Evolutionary conservation across 2,113 vertebrate species (phyloP), one percentile per base, ranked within the genome.

Genomic region (Sapajus apella): DNA sequence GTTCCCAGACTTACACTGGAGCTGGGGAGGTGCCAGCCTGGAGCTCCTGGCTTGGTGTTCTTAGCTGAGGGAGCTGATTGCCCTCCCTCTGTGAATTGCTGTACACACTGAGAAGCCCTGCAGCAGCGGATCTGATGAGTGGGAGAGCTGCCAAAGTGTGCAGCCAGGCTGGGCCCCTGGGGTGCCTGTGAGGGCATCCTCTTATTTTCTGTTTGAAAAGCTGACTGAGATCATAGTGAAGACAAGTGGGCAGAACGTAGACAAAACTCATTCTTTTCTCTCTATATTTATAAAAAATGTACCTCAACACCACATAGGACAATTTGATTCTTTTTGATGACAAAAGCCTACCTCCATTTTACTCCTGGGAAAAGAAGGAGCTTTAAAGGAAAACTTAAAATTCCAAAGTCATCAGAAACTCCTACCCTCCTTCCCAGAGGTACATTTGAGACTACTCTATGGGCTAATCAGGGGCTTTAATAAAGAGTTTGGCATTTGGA

Each of bases 81-180:
- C 87, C 70, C 92, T 81, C 93, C 84, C 30, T 35, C 90, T 94
- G 96, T 92, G 97, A 97, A 91, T 97, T 90, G 55, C 92, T 96
- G 81, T 95, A 52, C 95, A 90, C 66, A 86, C 87, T 55, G 91
- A 84, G 95, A 90, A 93, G 47, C 82, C 86, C 68, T 0, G 9
- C 18, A 66, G 93, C 66, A 45, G 82, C 23, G 1, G 23, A 30
- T 81, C 91, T 83, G 93, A 95, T 50, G 72, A 84, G 37, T 45
- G 64, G 94, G 95, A 90, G 70, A 87, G 77, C 94, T 97, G 95
- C 96, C 95, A 95, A 86, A 70, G 79, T 75, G 30, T 11, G 50
- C 6, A 0, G 56, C 88, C 58, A 50, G 77, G 70, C 45, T 0
- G 27, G 66, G 50, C 55, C 91, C 68, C 86, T 32, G 81, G 61